phyloP scores from a whole-genome alignment of 2,113 vertebrate genomes.

The Natator depressus region DNA sequence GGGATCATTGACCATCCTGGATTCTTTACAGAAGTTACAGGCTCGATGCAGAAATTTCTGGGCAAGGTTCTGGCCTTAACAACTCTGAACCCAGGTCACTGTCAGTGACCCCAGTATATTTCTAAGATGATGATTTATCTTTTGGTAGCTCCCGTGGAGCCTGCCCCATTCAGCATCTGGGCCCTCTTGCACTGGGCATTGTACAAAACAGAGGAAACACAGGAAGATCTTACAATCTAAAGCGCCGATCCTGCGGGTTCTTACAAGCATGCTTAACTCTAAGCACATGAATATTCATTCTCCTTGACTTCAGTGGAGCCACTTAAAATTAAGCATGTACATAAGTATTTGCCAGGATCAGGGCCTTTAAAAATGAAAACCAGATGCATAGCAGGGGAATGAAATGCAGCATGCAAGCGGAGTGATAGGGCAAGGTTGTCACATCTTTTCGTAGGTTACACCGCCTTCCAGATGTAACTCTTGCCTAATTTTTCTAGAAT shows the following conservation, averaged over 20 bases:
- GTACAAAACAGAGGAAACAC: neutral
- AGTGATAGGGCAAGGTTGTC: neutral
- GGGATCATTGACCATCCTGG: neutral
- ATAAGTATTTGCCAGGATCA: neutral
- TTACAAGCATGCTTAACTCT: neutral
- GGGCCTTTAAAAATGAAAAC: neutral
- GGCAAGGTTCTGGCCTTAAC: neutral
- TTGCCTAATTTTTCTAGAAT: neutral
- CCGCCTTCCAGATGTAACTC: neutral
- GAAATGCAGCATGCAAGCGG: neutral
- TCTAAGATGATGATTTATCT: neutral
- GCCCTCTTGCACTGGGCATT: neutral
- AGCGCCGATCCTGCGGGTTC: neutral
- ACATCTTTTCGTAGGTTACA: neutral
- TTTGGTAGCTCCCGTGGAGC: neutral
- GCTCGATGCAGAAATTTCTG: neutral
- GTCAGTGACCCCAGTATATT: neutral
- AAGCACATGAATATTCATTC: neutral
- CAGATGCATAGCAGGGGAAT: neutral
- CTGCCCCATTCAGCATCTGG: neutral
- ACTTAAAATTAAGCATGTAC: neutral
- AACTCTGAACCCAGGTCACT: neutral
- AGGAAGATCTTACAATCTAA: neutral
- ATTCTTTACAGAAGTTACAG: neutral
- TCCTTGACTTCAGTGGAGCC: neutral